phyloP scores from a whole-genome alignment of 2,113 vertebrate genomes.

The Pluvianellus socialis region DNA sequence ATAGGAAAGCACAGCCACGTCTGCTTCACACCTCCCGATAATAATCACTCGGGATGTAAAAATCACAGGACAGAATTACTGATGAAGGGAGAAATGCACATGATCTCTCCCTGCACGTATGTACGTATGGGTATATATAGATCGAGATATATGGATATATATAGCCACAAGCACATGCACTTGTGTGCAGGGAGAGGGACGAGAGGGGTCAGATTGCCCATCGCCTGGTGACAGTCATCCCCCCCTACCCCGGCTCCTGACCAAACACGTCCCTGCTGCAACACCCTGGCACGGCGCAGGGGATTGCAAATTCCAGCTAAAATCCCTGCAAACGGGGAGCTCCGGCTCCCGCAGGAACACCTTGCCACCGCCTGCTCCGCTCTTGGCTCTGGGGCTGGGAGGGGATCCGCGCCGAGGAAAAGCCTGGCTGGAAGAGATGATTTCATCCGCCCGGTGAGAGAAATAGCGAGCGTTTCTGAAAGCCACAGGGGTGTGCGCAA shows the following conservation, averaged over 20 bases:
- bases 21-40: background rate
- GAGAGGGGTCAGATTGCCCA: background rate
- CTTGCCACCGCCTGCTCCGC: background rate
- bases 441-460: background rate
- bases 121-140: background rate
- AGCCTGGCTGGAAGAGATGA: background rate
- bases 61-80: background rate
- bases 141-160: background rate
- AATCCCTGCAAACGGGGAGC: background rate
- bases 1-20: background rate
- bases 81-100: background rate
- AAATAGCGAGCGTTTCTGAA: background rate
- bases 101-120: background rate
- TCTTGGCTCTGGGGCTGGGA: background rate
- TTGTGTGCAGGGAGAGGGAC: background rate
- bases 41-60: background rate
- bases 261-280: background rate
- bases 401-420: background rate
- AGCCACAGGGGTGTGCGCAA: background rate
- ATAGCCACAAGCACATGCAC: background rate
- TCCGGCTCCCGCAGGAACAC: background rate
- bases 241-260: background rate
- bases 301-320: background rate
- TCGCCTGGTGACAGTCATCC: background rate
- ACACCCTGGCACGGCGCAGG: background rate